phyloP scores from a whole-genome alignment of 1,140 invertebrate genomes.

The Gonatopus flavifemur region DNA sequence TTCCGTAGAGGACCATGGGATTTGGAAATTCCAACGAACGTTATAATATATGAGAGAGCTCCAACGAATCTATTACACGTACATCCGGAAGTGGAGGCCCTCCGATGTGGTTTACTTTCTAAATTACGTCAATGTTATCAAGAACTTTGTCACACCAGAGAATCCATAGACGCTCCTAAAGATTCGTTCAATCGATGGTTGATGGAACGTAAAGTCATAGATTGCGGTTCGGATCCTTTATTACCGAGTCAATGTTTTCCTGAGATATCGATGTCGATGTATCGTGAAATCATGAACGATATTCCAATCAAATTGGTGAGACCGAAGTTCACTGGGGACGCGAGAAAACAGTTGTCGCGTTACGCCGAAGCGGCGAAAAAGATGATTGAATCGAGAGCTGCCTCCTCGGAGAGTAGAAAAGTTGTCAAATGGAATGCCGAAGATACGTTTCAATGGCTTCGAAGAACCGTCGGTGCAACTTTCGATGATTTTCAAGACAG shows the following conservation, averaged over 20 bases:
- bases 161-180: conserved; percentile 92
- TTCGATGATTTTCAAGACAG: conserved; percentile 94
- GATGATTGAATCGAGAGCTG: conserved; percentile 91
- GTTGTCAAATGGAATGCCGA: conserved; percentile 98
- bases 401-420: conserved; percentile 91
- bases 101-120: conserved; percentile 74
- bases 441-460: conserved; percentile 94
- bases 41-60: conserved; percentile 86
- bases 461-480: conserved; percentile 90
- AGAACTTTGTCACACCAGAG: conserved; percentile 89
- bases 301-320: conserved; percentile 94
- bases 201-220: conserved; percentile 92
- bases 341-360: conserved; percentile 90
- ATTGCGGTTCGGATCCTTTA: conserved; percentile 83
- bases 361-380: conserved; percentile 97
- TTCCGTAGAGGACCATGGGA: conserved; percentile 96
- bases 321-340: conserved; percentile 94
- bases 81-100: conserved; percentile 87
- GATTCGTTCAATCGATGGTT: conserved; percentile 97
- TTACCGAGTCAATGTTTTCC: conserved; percentile 88
- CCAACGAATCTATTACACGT: conserved; percentile 85
- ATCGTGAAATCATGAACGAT: conserved; percentile 97
- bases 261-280: conserved; percentile 93
- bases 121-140: conserved; percentile 91
- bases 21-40: conserved; percentile 90